A percentile compares a stretch with the other conserved stretches of the same genome.
These are phyloP conservation scores for Echinops telfairi DNA, from an alignment of 2,113 vertebrate species.

Conservation along the genomic window DNA sequence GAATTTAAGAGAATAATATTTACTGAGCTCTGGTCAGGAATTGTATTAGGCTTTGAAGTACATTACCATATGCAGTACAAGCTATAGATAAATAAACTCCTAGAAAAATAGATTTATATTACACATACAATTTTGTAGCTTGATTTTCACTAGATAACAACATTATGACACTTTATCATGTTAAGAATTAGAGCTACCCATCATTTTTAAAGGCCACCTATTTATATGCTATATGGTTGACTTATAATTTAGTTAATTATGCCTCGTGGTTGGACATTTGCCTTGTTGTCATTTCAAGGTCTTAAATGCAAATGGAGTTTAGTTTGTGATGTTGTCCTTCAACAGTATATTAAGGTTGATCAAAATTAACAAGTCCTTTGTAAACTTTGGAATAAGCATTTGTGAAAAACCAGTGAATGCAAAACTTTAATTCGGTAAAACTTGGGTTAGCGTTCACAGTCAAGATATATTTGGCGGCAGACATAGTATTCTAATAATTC, in stretches of 20 bases:
- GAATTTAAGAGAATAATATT: slow-evolving; percentile 5
- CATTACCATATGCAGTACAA: neutral
- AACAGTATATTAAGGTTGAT: neutral
- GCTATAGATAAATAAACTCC: neutral
- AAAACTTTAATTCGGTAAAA: neutral
- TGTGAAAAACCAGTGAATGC: neutral
- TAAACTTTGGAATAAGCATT: neutral
- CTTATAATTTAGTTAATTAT: slow-evolving; percentile 31
- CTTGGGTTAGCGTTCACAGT: neutral
- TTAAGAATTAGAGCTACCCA: neutral
- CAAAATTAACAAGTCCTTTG: neutral
- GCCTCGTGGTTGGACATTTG: neutral
- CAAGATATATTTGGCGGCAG: neutral
- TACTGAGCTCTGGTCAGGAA: neutral
- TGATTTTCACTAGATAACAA: slow-evolving; percentile 43
- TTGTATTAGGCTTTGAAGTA: neutral
- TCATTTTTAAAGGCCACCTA: neutral
- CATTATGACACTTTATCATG: neutral
- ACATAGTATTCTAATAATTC: neutral
- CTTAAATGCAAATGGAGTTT: slow-evolving; percentile 6
- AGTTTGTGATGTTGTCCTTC: slow-evolving; percentile 3
- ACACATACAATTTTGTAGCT: neutral
- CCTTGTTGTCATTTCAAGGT: neutral
- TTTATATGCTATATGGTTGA: no score
- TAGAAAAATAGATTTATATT: neutral